Evolutionary conservation across 2,113 vertebrate species (phyloP), one percentile per base, ranked within the genome.

Genomic region (Nannospalax galili): DNA sequence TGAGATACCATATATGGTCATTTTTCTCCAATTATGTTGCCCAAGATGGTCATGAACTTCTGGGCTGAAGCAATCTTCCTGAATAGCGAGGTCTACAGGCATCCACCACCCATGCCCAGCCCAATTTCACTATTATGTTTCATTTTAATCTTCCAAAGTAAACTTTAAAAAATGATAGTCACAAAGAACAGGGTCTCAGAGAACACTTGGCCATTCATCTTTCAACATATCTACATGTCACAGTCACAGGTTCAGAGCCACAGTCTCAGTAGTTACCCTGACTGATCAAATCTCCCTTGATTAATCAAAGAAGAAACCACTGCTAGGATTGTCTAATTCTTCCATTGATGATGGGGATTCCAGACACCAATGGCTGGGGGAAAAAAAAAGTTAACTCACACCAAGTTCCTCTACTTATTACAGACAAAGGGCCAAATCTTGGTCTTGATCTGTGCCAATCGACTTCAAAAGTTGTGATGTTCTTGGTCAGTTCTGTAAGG

Each of bases 401-500:
- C 96, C 96, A 97, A 91, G 93, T 89, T 96, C 93, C 97, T 97
- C 92, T 97, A 97, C 97, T 97, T 95, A 98, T 94, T 96, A 96
- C 93, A 97, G 94, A 96, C 97, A 96, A 96, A 97, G 96, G 93
- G 96, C 94, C 95, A 96, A 97, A 97, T 97, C 95, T 95, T 97
- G 96, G 95, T 97, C 96, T 97, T 97, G 95, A 97, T 97, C 97
- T 97, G 95, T 97, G 93, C 74, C 95, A 97, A 96, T 84, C 91
- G 95, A 96, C 97, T 97, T 97, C 95, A 97, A 97, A 97, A 96
- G 96, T 9, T 97, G 97, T 95, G 97, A 96, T 60, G 97, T 97
- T 97, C 96, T 96, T 97, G 97, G 91, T 97, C 96, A 96, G 96
- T 97, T 97, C 95, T 97, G 95, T 92, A 95, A 96, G 95, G 90